Percentiles rank a stretch among this genome's conserved stretches.
Conservation (phyloP, 2,797 vertebrate species). For the Hafferia zeledoni region DNA sequence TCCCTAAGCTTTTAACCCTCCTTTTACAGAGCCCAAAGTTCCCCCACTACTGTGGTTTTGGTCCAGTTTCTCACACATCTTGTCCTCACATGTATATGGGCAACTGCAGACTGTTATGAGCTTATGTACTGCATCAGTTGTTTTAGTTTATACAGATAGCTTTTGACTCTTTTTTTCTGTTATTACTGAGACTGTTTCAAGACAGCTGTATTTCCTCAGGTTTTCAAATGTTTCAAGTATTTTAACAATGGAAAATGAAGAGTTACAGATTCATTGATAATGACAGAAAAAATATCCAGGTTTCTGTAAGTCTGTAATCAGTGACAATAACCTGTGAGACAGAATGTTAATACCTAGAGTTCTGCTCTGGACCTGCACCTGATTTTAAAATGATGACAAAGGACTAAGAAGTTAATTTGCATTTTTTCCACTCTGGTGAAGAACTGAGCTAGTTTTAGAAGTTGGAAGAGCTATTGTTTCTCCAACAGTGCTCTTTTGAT, state of each 20-base stretch:
- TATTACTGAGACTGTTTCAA: not conserved
- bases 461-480: not conserved
- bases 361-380: not conserved
- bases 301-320: not conserved
- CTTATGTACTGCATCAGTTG: not conserved
- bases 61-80: not conserved
- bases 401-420: not conserved
- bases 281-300: not conserved
- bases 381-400: not conserved
- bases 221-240: not conserved
- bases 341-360: not conserved
- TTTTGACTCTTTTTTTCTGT: not conserved
- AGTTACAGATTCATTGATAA: not conserved
- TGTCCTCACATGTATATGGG: fast-evolving
- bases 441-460: not conserved
- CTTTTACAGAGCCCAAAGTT: not conserved
- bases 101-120: not conserved
- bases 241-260: not conserved
- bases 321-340: not conserved
- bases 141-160: not conserved
- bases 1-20: not conserved
- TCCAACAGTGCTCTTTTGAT: not conserved
- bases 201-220: not conserved
- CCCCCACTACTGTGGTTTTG: no score
- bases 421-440: not conserved